These are phyloP conservation scores for Boloria euphrosyne DNA, from an alignment of 2,888 invertebrate genomes.

Conservation along the genomic window DNA sequence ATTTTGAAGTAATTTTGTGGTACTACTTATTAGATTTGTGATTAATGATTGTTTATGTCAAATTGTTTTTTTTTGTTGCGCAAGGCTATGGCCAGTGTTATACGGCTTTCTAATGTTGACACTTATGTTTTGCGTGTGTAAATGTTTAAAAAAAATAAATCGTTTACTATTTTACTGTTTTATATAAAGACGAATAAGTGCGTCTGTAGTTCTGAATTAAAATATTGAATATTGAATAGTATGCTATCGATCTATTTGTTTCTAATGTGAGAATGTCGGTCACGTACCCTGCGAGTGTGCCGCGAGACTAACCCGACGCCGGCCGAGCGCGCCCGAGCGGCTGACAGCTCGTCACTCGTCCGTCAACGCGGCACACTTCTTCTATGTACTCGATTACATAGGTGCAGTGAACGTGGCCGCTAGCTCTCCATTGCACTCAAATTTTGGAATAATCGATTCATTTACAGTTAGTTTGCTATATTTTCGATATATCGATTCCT, in stretches of 20 bases:
- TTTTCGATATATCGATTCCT: constrained; percentile 48
- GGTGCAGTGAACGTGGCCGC: constrained; percentile 58
- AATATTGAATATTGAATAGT: constrained; percentile 17
- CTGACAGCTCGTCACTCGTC: constrained; percentile 77
- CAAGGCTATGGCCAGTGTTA: too few relatives aligned
- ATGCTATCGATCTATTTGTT: constrained; percentile 37
- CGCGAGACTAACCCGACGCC: constrained; percentile 45
- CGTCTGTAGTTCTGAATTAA: constrained; percentile 10
- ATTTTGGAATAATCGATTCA: constrained; percentile 49
- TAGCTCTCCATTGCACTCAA: constrained; percentile 62
- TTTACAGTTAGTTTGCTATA: constrained; percentile 35
- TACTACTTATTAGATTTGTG: too few relatives aligned
- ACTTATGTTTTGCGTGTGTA: too few relatives aligned
- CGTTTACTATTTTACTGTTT: not conserved
- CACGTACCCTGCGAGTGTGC: constrained; percentile 34
- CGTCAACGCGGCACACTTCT: constrained; percentile 72
- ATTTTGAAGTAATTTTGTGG: too few relatives aligned
- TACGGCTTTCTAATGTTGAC: too few relatives aligned
- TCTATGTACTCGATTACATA: constrained; percentile 58
- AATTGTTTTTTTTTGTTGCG: too few relatives aligned
- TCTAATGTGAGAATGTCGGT: constrained; percentile 37
- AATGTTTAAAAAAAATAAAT: too few relatives aligned
- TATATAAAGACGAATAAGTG: not conserved
- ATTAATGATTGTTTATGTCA: too few relatives aligned
- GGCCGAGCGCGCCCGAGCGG: constrained; percentile 63